Conservation (phyloP, 2,888 invertebrate species). For the Hecatera dysodea region DNA sequence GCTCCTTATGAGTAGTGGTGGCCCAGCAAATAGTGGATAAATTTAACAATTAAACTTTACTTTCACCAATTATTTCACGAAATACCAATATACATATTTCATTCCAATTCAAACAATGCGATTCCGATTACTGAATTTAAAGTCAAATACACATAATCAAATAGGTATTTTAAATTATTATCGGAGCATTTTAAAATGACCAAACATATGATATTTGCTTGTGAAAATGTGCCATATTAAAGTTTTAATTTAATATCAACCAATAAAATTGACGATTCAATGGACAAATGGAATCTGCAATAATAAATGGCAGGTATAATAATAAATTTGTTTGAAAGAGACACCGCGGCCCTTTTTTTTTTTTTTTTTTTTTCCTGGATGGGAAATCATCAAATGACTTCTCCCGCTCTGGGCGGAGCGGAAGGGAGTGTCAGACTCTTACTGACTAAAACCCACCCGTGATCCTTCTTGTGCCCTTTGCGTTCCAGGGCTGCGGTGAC, state of each 20-base stretch:
- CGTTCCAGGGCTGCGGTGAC: no score
- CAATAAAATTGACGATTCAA: conserved; percentile 13
- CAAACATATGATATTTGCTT: conserved; percentile 4
- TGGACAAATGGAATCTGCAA: neutral
- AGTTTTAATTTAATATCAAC: conserved; percentile 18
- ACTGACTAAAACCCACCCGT: no score
- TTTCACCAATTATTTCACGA: neutral
- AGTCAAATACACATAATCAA: neutral
- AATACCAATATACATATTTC: neutral
- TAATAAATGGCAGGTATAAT: neutral
- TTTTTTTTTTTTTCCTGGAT: no score
- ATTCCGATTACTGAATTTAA: neutral
- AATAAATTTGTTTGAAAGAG: neutral
- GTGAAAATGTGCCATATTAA: conserved; percentile 8
- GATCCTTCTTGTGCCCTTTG: no score
- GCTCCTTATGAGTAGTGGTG: no score
- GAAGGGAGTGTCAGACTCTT: no score
- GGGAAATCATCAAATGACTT: no score
- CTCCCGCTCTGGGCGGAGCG: no score
- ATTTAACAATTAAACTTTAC: neutral
- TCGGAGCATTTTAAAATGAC: conserved; percentile 1
- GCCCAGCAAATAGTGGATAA: no score
- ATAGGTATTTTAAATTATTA: conserved; percentile 23
- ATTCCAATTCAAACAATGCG: neutral
- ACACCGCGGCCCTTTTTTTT: no score